A percentile compares a stretch with the other conserved stretches of the same genome.
Conservation (phyloP, 1,140 invertebrate species). For the Notospermus geniculatus region DNA sequence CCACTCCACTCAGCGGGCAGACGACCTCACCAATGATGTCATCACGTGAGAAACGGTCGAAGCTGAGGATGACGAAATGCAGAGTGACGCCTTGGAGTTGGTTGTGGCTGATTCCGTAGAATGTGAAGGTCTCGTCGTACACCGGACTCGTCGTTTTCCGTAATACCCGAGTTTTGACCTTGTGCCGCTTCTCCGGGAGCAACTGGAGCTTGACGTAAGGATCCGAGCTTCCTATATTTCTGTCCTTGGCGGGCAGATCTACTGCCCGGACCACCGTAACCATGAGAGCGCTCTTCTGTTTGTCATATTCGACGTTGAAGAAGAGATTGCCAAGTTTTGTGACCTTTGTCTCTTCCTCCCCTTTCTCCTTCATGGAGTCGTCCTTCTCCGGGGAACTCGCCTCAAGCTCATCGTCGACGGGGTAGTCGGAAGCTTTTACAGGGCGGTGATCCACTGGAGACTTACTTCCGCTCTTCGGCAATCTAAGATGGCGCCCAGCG, state of each 20-base stretch:
- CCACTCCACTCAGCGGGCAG: constrained; percentile 59
- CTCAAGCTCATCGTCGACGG: constrained; percentile 58
- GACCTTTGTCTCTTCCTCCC: constrained; percentile 36
- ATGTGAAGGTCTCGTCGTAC: constrained; percentile 86
- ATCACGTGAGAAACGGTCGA: constrained; percentile 85
- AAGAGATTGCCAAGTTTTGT: constrained; percentile 77
- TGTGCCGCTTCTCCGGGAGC: constrained; percentile 81
- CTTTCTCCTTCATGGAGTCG: constrained; percentile 34
- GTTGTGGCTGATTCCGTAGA: constrained; percentile 70
- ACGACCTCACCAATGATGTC: constrained; percentile 78
- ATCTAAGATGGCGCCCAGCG: constrained; percentile 10
- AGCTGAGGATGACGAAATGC: constrained; percentile 81
- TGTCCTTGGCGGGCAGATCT: constrained; percentile 42
- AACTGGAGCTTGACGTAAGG: constrained; percentile 85
- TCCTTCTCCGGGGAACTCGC: constrained; percentile 64
- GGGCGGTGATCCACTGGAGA: constrained; percentile 27
- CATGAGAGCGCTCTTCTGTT: constrained; percentile 83
- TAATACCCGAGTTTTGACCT: constrained; percentile 81
- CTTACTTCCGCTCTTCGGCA: constrained; percentile 28
- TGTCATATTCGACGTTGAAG: constrained; percentile 71
- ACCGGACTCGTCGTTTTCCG: constrained; percentile 80
- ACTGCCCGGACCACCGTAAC: constrained; percentile 78
- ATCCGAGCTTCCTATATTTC: constrained; percentile 72
- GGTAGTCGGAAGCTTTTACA: constrained; percentile 33
- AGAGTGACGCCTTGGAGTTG: constrained; percentile 72